Conservation (phyloP, 2,888 invertebrate species). For the Melinopterus prodromus region DNA sequence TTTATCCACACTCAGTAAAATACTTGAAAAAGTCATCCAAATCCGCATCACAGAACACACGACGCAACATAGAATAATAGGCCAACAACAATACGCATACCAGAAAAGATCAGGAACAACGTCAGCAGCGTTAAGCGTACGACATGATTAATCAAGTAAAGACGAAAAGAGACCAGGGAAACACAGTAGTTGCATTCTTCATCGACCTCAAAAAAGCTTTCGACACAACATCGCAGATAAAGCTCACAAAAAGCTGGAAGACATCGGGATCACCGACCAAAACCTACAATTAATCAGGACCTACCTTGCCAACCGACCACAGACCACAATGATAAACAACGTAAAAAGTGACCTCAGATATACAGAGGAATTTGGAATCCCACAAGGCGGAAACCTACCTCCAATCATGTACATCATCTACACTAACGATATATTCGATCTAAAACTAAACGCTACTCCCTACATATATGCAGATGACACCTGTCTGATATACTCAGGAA, state of each 20-base stretch:
- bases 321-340: background rate
- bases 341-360: background rate
- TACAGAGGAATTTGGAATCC: background rate
- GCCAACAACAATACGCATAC: background rate
- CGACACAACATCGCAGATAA: background rate
- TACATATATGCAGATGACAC: background rate
- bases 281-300: background rate
- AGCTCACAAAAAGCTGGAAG: background rate
- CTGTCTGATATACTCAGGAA: background rate
- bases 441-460: background rate
- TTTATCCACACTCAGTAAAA: background rate
- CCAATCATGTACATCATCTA: background rate
- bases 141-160: background rate
- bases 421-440: background rate
- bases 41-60: background rate
- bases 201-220: background rate
- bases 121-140: background rate
- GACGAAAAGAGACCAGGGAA: background rate
- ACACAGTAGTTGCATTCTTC: background rate
- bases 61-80: background rate
- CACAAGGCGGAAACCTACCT: background rate
- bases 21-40: background rate
- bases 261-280: background rate
- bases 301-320: background rate
- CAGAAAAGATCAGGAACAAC: background rate